Base-by-base conservation (phyloP, 2,113 vertebrate species). In the Pterocles burchelli region DNA sequence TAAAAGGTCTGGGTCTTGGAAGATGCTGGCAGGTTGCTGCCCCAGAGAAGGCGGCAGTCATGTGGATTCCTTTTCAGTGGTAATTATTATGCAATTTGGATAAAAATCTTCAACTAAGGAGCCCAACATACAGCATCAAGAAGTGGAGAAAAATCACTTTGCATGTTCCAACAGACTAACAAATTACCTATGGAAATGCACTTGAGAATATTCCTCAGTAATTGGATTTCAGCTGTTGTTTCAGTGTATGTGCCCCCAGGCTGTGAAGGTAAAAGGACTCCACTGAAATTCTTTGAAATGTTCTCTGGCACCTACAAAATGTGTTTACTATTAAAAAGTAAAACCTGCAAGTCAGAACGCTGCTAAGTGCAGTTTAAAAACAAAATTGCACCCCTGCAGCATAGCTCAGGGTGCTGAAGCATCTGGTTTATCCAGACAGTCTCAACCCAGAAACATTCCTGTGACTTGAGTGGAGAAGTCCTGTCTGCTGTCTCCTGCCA, bases 141-240 rank as follows among this genome's bases (percentile, higher is more conserved):
- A 96, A 91, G 61, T 68, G 71, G 85, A 78, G 95, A 94, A 94
- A 94, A 95, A 97, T 92, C 91, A 93, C 91, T 95, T 97, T 96
- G 90, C 96, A 66, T 97, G 95, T 96, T 97, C 74, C 94, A 97
- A 95, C 95, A 95, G 90, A 95, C 95, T 94, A 97, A 95, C 81
- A 91, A 97, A 97, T 97, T 97, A 96, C 97, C 92, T 83, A 97
- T 97, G 96, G 96, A 97, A 97, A 97, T 92, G 61, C 91, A 95
- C 90, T 96, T 96, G 93, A 87, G 96, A 95, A 94, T 97, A 95
- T 97, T 95, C 85, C 68, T 73, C 81, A 86, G 96, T 97, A 97
- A 96, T 95, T 97, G 91, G 84, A 94, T 96, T 97, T 97, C 95
- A 94, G 95, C 93, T 96, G 93, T 96, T 97, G 95, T 95, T 97